Conservation (phyloP, 2,797 vertebrate genomes). For the Gymnoscopelus microlampas region DNA sequence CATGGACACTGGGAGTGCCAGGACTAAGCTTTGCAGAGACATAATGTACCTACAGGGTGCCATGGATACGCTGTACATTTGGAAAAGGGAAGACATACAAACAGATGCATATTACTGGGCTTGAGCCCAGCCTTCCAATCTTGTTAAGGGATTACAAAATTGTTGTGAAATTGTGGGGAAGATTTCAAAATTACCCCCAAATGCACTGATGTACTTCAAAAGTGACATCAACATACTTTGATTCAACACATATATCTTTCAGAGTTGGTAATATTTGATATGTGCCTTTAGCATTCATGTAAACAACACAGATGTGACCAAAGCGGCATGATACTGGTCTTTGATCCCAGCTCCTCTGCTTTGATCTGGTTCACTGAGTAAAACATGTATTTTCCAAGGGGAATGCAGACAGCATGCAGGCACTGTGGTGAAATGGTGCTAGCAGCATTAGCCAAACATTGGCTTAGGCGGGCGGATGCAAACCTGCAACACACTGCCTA, state of each 20-base stretch:
- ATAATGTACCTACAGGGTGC: conserved; percentile 56
- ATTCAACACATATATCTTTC: conserved; percentile 84
- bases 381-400: conserved; percentile 83
- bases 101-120: conserved; percentile 50
- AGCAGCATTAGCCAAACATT: conserved; percentile 76
- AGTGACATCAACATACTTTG: conserved; percentile 83
- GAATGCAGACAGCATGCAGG: conserved; percentile 50
- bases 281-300: conserved; percentile 86
- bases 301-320: conserved; percentile 86
- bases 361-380: conserved; percentile 82
- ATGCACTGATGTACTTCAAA: conserved; percentile 84
- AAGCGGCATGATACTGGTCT: conserved; percentile 73
- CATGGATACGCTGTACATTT: conserved; percentile 36
- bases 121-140: conserved; percentile 58
- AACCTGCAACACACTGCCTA: conserved; percentile 63
- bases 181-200: conserved; percentile 75
- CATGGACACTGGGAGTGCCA: conserved; percentile 32
- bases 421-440: conserved; percentile 75
- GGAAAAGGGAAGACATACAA: conserved; percentile 45
- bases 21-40: conserved; percentile 39
- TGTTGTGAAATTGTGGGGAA: conserved; percentile 78
- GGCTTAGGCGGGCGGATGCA: conserved; percentile 65
- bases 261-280: conserved; percentile 84
- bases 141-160: conserved; percentile 79
- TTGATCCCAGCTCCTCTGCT: conserved; percentile 81